phyloP scores from a whole-genome alignment of 2,888 invertebrate species.

The Graphium colonna region DNA sequence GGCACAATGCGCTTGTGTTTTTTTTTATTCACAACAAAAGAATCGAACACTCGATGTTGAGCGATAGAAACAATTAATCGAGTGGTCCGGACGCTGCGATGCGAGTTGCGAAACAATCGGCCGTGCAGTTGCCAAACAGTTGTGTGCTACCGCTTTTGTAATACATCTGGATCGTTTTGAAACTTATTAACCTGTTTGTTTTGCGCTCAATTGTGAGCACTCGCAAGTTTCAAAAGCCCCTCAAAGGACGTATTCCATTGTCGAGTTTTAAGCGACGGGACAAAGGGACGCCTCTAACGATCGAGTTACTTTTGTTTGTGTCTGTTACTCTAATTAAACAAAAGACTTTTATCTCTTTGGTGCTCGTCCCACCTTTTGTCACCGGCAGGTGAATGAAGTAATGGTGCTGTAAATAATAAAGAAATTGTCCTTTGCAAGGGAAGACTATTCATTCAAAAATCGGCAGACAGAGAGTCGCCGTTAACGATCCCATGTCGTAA shows the following conservation, averaged over 20 bases:
- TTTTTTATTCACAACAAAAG: slow-evolving; percentile 51
- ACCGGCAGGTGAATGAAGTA: slow-evolving; percentile 55
- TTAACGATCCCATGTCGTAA: slow-evolving; percentile 40
- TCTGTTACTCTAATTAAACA: slow-evolving; percentile 64
- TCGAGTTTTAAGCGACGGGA: slow-evolving; percentile 49
- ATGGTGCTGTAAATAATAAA: slow-evolving; percentile 33
- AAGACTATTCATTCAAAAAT: slow-evolving; percentile 44
- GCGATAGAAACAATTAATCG: slow-evolving; percentile 74
- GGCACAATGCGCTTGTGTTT: slow-evolving; percentile 45
- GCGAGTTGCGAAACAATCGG: slow-evolving; percentile 67
- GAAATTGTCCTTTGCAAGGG: slow-evolving; percentile 30
- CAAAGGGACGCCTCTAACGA: slow-evolving; percentile 65
- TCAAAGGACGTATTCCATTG: slow-evolving; percentile 65
- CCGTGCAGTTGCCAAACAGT: slow-evolving; percentile 70
- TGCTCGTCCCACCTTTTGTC: slow-evolving; percentile 44
- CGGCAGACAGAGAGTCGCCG: slow-evolving; percentile 56
- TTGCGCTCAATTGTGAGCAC: slow-evolving; percentile 58
- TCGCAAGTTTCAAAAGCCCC: slow-evolving; percentile 55
- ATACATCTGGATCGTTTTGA: slow-evolving; percentile 79
- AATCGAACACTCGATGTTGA: slow-evolving; percentile 56
- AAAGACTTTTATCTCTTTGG: slow-evolving; percentile 59
- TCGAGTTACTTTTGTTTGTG: slow-evolving; percentile 73
- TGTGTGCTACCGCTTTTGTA: slow-evolving; percentile 75
- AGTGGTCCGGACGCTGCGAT: slow-evolving; percentile 76
- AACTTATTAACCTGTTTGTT: slow-evolving; percentile 77